A percentile compares a stretch with the other conserved stretches of the same genome.
phyloP scores from a whole-genome alignment of 2,888 invertebrate genomes.

The Eupithecia dodoneata region DNA sequence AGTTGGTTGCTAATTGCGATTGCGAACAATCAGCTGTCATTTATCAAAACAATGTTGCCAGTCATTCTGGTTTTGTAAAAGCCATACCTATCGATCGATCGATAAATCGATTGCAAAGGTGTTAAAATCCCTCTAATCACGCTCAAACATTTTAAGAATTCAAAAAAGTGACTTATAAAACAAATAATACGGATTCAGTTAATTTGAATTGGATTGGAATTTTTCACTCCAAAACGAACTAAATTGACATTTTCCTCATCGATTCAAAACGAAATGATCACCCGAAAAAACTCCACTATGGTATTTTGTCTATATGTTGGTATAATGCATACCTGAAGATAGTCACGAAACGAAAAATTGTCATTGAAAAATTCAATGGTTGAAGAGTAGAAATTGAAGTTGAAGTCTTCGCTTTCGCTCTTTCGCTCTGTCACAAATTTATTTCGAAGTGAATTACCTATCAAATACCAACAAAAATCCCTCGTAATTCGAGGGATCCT shows the following conservation, averaged over 20 bases:
- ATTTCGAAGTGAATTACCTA: constrained; percentile 65
- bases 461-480: constrained; percentile 67
- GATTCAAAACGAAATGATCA: neutral
- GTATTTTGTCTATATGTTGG: constrained; percentile 48
- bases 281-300: neutral
- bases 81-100: neutral
- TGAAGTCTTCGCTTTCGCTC: constrained; percentile 47
- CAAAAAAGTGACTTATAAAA: too few species aligned
- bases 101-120: neutral
- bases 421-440: constrained; percentile 56
- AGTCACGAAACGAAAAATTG: constrained; percentile 56
- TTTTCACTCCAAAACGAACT: neutral
- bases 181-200: too few species aligned
- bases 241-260: neutral
- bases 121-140: neutral
- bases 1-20: constrained; percentile 12
- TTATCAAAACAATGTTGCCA: constrained; percentile 15
- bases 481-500: constrained; percentile 70
- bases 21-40: constrained; percentile 26
- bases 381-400: constrained; percentile 49
- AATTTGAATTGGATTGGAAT: neutral
- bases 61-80: neutral
- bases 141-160: neutral
- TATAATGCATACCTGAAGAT: constrained; percentile 30
- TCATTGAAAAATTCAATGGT: constrained; percentile 67